These are phyloP conservation scores for Monochamus saltuarius DNA, from an alignment of 1,140 invertebrate genomes.

Conservation along the genomic window DNA sequence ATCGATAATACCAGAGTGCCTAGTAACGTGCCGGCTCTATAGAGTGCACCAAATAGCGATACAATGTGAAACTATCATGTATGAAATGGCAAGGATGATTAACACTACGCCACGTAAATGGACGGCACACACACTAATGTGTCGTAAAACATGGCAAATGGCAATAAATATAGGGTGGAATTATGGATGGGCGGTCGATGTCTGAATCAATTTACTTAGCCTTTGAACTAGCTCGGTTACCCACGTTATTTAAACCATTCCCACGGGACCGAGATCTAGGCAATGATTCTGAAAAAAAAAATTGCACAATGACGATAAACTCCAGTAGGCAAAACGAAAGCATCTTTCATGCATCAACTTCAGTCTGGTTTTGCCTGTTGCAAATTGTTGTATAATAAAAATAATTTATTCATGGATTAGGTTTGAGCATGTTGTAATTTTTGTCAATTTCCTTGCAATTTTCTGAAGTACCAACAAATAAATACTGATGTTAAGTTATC, in stretches of 20 bases:
- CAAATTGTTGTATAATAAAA: too few relatives aligned
- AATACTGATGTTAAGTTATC: too few relatives aligned
- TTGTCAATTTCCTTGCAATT: too few relatives aligned
- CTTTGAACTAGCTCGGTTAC: constrained; percentile 52
- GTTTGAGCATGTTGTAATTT: too few relatives aligned
- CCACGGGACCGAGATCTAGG: constrained; percentile 65
- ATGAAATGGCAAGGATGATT: constrained; percentile 39
- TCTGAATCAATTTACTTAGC: constrained; percentile 40
- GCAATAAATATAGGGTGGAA: constrained; percentile 36
- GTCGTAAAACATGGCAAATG: constrained; percentile 33
- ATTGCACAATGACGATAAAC: neutral
- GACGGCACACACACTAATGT: constrained; percentile 38
- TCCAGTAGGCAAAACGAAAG: too few relatives aligned
- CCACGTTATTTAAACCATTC: constrained; percentile 66
- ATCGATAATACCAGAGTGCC: too few relatives aligned
- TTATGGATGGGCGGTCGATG: constrained; percentile 35
- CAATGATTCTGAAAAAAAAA: constrained; percentile 26
- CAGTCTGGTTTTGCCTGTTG: too few relatives aligned
- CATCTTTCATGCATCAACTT: too few relatives aligned
- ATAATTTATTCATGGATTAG: too few relatives aligned
- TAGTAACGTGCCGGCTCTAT: too few relatives aligned
- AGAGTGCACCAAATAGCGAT: constrained; percentile 1
- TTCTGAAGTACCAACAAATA: too few relatives aligned
- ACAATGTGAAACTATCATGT: constrained; percentile 25
- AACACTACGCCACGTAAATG: constrained; percentile 34